phyloP scores from a whole-genome alignment of 2,113 vertebrate species.

The Siniperca knerii region DNA sequence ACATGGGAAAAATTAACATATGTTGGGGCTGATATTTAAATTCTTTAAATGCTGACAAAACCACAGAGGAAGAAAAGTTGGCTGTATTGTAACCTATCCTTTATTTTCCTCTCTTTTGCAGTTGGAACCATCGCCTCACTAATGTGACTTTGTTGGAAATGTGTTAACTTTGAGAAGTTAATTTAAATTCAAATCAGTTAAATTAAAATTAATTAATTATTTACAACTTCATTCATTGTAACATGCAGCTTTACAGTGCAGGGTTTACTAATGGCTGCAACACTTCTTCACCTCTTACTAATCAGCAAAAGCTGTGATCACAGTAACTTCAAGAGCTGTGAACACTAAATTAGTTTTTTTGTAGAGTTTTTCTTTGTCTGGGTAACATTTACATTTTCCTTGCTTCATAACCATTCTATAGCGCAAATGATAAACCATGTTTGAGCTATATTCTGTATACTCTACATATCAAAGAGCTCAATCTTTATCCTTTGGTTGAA shows the following conservation, averaged over 20 bases:
- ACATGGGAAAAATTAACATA: neutral
- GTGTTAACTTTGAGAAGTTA: neutral
- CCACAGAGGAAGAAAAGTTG: slow-evolving; percentile 4
- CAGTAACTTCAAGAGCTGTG: slow-evolving; percentile 22
- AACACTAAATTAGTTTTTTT: neutral
- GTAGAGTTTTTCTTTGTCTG: neutral
- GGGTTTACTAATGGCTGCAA: slow-evolving; percentile 11
- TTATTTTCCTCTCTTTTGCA: neutral
- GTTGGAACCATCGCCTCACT: neutral
- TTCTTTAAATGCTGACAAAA: slow-evolving; percentile 27
- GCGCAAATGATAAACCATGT: neutral
- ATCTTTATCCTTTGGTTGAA: neutral
- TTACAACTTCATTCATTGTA: neutral
- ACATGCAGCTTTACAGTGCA: slow-evolving; percentile 1
- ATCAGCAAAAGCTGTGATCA: slow-evolving; percentile 41
- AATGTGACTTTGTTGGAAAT: slow-evolving; percentile 6
- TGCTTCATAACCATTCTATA: neutral
- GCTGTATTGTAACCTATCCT: neutral
- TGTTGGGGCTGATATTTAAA: neutral
- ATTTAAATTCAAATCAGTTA: neutral
- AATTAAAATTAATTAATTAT: slow-evolving; percentile 1
- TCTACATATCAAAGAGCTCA: neutral
- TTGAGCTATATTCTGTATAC: neutral
- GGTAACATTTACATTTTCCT: neutral
- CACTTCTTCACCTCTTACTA: slow-evolving; percentile 13